Evolutionary conservation across 2,888 invertebrate species (phyloP).

Genomic region (Drosophila engyochracea): DNA sequence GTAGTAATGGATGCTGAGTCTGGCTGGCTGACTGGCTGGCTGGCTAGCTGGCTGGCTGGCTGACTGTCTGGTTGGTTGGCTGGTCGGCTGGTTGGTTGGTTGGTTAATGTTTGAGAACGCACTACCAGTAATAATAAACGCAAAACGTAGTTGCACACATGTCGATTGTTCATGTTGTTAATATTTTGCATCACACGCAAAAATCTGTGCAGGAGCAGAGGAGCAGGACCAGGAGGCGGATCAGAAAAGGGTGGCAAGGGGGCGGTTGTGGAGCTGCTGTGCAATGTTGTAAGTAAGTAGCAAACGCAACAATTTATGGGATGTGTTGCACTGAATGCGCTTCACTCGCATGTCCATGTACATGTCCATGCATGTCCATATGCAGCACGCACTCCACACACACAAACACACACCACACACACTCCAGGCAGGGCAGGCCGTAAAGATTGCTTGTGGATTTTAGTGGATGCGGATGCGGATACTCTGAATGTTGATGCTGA

Average conservation of each 20-base stretch:
- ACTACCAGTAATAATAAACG: constrained; percentile 52
- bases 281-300: constrained; percentile 49
- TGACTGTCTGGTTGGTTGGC: neutral
- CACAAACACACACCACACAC: constrained; percentile 59
- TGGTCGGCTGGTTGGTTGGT: neutral
- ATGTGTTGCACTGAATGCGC: constrained; percentile 68
- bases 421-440: neutral
- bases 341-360: constrained; percentile 69
- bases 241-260: neutral
- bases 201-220: constrained; percentile 54
- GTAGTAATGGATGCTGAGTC: constrained; percentile 32
- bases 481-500: constrained; percentile 62
- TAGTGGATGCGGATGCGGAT: constrained; percentile 47
- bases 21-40: neutral
- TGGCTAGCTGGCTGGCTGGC: accelerated
- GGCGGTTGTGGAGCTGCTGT: constrained; percentile 10
- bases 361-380: constrained; percentile 48
- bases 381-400: constrained; percentile 68
- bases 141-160: constrained; percentile 69
- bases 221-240: neutral
- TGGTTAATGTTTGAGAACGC: constrained; percentile 18
- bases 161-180: constrained; percentile 78
- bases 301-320: constrained; percentile 74
- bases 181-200: constrained; percentile 75
- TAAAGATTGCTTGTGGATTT: constrained; percentile 29